Evolutionary conservation across 2,797 vertebrate species (phyloP).

Genomic region (Triplophysa bombifrons): DNA sequence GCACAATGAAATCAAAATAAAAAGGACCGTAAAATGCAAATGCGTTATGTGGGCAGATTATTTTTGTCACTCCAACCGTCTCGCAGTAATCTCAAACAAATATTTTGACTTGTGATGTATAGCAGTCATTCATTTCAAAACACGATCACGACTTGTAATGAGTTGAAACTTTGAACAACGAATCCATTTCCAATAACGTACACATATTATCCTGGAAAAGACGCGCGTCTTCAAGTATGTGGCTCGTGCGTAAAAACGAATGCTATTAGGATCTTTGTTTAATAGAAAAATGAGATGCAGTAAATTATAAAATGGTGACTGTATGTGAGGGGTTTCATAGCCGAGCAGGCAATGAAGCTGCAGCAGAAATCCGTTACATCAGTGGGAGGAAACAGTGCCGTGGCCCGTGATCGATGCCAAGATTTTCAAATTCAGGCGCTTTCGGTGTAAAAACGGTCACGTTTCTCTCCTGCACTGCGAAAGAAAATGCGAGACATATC

Average conservation of each 20-base stretch:
- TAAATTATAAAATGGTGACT: conserved; percentile 11
- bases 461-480: neutral
- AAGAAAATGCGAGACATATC: neutral
- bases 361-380: neutral
- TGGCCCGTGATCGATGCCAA: neutral
- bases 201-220: neutral
- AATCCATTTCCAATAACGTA: neutral
- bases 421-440: conserved; percentile 47
- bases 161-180: neutral
- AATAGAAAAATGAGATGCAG: neutral
- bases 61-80: neutral
- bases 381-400: conserved; percentile 41
- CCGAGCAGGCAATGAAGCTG: neutral
- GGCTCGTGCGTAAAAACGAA: neutral
- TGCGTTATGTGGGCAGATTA: neutral
- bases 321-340: neutral
- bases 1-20: neutral
- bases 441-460: conserved; percentile 6
- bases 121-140: conserved; percentile 11
- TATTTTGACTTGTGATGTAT: neutral
- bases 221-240: neutral
- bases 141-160: neutral
- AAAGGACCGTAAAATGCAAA: neutral
- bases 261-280: neutral
- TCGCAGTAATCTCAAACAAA: conserved; percentile 20